Evolutionary conservation across 2,888 invertebrate genomes (phyloP).

Genomic region (Acanthosepion esculentum): DNA sequence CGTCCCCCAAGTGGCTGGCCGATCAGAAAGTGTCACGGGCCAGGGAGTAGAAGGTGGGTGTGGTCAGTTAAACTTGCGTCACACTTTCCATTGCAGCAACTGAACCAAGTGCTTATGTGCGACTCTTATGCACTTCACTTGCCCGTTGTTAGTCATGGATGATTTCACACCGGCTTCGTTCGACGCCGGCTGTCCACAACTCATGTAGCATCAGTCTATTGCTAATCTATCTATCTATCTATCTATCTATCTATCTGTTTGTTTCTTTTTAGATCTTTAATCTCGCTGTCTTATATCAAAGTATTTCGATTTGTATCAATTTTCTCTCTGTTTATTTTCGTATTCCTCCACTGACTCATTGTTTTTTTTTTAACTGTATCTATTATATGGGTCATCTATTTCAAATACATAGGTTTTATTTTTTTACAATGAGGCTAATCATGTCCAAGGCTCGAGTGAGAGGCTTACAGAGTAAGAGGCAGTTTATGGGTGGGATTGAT

Average conservation of each 20-base stretch:
- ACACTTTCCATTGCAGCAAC: background rate
- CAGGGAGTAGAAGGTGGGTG: background rate
- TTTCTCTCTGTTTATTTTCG: background rate
- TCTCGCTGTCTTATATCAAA: background rate
- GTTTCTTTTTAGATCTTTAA: background rate
- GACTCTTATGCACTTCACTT: background rate
- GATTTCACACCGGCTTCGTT: background rate
- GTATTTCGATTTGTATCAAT: background rate
- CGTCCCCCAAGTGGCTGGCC: background rate
- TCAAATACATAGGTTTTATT: no score
- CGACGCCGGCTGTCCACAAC: background rate
- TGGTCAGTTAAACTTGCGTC: background rate
- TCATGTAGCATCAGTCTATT: background rate
- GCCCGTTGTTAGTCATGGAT: background rate
- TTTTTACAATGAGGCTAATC: no score
- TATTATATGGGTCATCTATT: no score
- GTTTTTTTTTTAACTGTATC: no score
- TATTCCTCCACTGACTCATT: background rate
- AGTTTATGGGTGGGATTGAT: no score
- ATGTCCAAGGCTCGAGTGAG: no score
- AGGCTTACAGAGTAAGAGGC: no score
- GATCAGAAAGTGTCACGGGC: constrained; percentile 8
- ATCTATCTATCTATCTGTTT: background rate
- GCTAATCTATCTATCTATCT: background rate
- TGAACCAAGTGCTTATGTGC: background rate